These are phyloP conservation scores for Diabrotica undecimpunctata DNA, from an alignment of 1,140 invertebrate genomes.

Conservation along the genomic window DNA sequence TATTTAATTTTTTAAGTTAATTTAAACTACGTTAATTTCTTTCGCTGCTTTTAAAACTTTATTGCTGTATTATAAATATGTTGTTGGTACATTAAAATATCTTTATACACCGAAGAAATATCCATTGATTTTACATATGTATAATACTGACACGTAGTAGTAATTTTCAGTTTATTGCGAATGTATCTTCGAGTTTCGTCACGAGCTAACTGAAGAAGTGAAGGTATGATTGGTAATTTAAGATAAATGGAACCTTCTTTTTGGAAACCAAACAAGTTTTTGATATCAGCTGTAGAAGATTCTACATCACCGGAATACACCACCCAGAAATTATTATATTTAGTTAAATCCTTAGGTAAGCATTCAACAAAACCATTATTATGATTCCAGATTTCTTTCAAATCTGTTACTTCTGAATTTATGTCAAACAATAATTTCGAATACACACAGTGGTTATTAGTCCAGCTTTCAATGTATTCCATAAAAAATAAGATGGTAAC, in stretches of 20 bases:
- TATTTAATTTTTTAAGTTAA: no score
- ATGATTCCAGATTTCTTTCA: not conserved
- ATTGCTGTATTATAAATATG: no score
- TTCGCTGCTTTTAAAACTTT: no score
- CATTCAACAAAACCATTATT: not conserved
- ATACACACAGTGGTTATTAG: no score
- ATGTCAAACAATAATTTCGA: no score
- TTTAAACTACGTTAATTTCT: no score
- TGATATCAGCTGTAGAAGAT: not conserved
- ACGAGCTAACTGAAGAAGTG: slow-evolving; percentile 15
- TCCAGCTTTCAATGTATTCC: no score
- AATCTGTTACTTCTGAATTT: not conserved
- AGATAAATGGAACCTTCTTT: not conserved
- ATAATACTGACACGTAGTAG: slow-evolving; percentile 1
- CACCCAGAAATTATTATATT: not conserved
- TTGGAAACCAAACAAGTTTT: not conserved
- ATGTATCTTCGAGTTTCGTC: slow-evolving; percentile 9
- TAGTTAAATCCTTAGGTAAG: not conserved
- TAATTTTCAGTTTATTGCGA: slow-evolving; percentile 8
- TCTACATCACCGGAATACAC: not conserved
- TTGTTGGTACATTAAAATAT: not conserved
- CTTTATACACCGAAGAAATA: not conserved
- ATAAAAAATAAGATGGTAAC: no score
- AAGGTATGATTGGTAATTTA: slow-evolving; percentile 13
- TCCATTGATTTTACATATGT: slow-evolving; percentile 8